A percentile compares a stretch with the other conserved stretches of the same genome.
Conservation (phyloP, 2,888 invertebrate species). For the Scaptomyza polygonia region DNA sequence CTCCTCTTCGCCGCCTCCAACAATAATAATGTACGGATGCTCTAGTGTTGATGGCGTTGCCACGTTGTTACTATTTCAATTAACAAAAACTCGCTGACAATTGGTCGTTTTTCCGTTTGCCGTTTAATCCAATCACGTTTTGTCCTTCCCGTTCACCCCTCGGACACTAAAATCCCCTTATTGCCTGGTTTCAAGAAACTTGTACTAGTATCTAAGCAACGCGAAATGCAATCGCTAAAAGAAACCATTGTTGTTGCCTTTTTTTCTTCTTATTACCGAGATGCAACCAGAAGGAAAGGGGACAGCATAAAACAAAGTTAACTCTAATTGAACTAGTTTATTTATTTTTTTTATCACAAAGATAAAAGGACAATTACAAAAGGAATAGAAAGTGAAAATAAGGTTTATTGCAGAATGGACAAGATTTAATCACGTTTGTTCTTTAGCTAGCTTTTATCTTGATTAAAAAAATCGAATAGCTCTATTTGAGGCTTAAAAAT, state of each 20-base stretch:
- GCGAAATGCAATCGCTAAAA: neutral
- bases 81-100: constrained; percentile 29
- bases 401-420: too few relatives aligned
- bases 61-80: constrained; percentile 37
- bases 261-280: neutral
- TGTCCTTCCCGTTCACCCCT: too few relatives aligned
- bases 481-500: too few relatives aligned
- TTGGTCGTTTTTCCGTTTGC: constrained; percentile 20
- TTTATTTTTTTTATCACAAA: neutral
- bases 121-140: too few relatives aligned
- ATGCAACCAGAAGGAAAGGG: neutral
- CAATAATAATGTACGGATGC: constrained; percentile 2
- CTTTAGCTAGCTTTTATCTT: neutral
- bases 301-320: neutral
- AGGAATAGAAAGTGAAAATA: neutral
- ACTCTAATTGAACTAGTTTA: neutral
- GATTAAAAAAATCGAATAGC: neutral
- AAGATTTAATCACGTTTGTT: neutral
- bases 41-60: constrained; percentile 14
- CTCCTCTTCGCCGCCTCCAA: neutral
- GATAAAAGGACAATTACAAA: neutral
- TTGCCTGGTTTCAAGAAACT: neutral
- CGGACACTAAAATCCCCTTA: too few relatives aligned
- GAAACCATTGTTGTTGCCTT: neutral
- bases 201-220: neutral